Evolutionary conservation across 2,113 vertebrate species (phyloP).

Genomic region (Urocitellus parryii): DNA sequence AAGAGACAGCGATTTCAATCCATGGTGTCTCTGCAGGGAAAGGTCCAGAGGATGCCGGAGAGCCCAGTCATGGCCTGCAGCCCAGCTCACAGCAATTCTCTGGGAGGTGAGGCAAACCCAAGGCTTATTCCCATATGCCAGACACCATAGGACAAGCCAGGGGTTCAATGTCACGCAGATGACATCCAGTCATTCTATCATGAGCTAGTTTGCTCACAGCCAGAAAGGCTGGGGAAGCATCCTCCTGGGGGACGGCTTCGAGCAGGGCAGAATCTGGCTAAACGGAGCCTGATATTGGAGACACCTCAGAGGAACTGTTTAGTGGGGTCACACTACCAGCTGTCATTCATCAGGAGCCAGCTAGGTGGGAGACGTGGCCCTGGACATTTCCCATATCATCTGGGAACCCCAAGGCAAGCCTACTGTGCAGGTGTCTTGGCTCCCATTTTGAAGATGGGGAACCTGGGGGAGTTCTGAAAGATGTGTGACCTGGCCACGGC

Average conservation of each 20-base stretch:
- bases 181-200: too few relatives aligned
- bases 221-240: not conserved
- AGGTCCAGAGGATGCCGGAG: not conserved
- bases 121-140: not conserved
- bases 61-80: accelerated
- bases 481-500: not conserved
- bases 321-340: not conserved
- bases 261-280: not conserved
- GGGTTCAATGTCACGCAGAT: accelerated
- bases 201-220: not conserved
- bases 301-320: accelerated
- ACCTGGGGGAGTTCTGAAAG: not conserved
- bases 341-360: not conserved
- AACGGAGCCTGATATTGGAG: not conserved
- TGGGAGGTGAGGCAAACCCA: not conserved
- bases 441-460: not conserved
- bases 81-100: not conserved
- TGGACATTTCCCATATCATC: too few relatives aligned
- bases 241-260: accelerated
- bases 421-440: not conserved
- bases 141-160: not conserved
- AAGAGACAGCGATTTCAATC: not conserved
- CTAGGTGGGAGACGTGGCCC: too few relatives aligned
- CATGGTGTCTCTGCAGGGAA: not conserved
- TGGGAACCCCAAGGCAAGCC: not conserved